Evolutionary conservation across 1,140 invertebrate genomes (phyloP), one percentile per base, ranked within the genome.

Genomic region (Pectinophora gossypiella): DNA sequence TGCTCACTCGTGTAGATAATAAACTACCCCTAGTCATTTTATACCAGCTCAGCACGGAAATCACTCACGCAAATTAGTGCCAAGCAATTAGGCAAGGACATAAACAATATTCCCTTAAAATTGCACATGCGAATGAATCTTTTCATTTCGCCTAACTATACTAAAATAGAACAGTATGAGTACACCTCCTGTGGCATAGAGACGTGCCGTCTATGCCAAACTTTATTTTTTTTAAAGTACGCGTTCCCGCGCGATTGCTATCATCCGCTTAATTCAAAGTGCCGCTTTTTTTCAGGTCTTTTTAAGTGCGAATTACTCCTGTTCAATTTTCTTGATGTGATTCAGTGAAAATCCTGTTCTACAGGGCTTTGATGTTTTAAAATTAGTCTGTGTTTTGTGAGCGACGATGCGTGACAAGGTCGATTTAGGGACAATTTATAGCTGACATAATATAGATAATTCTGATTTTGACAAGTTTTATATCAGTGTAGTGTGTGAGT

Each of bases 91-190:
- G 49, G 46, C 13, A 42, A 19, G 47, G 38, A 49, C 36, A 49
- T 48, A 48, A 42, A 54, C 38, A 54, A 35, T 36, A 40, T 48
- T 22, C 44, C 32, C 19, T 4, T 38, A 38, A 48, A 54, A 54
- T 54, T 54, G 53, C 46, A 49, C 46, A 44, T 48, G 40, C 23
- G 22, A 48, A 54, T 54, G 46, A 70, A 76, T 65, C 53, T 76
- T 76, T 78, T 68, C 54, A 67, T 75, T 76, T 69, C 58, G 59
- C 51, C 56, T 32, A 60, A 40, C 45, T 46, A 59, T n/a, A 65
- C 69, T 61, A 76, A 81, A 81, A 80, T 81, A 81, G 74, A 84
- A 67, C 75, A 84, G 80, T 84, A 51, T 68, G 65, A 62, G 68
- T 61, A 60, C 52, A 60, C 60, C 65, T 50, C 61, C 59, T 64